Base-by-base conservation (phyloP, 2,888 invertebrate genomes). In the Phyllotreta cruciferae region DNA sequence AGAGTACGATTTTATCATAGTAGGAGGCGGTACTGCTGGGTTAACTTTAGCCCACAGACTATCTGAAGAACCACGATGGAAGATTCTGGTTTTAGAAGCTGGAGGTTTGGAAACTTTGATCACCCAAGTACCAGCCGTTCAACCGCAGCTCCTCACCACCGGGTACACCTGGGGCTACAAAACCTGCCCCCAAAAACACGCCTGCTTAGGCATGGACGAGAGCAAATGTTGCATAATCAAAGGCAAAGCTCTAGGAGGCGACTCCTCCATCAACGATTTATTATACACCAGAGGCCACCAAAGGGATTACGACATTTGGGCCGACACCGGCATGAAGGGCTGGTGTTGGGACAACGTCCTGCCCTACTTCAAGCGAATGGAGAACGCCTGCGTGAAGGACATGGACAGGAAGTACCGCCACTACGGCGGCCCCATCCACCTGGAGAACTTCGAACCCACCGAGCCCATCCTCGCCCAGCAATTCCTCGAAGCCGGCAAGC, bases 161-260 rank as follows among this genome's bases (percentile, higher is more conserved):
- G 80, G 82, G 52, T 84, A 83, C 70, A 87, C 87, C 72, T 89
- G 88, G 88, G 83, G 83, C 9, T 88, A 86, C 77, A 80, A 81
- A 42, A 85, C 86, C 42, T 84, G 85, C 67, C 84, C 84, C 0
- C 85, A 87, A 69, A 75, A 79, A 1, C 79, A 80, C 34, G 83
- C 83, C 1, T 87, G 86, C 64, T 73, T 82, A 11, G 84, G 74
- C 35, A 73, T 73, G 67, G 63, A 66, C 11, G 73, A 76, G 54
- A 66, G 75, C 37, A 66, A 72, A 66, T 79, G 80, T 60, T 60
- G 66, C 13, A 63, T 76, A 6, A 66, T 72, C 64, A 58, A 71
- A 63, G 94, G 93, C 3, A 92, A 90, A 78, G 91, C 91, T 0
- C 85, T 94, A 75, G 94, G 94, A 6, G 94, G 94, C 1, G 89